These are phyloP conservation scores for Aleiodes alternator DNA, from an alignment of 2,888 invertebrate genomes.

Conservation along the genomic window DNA sequence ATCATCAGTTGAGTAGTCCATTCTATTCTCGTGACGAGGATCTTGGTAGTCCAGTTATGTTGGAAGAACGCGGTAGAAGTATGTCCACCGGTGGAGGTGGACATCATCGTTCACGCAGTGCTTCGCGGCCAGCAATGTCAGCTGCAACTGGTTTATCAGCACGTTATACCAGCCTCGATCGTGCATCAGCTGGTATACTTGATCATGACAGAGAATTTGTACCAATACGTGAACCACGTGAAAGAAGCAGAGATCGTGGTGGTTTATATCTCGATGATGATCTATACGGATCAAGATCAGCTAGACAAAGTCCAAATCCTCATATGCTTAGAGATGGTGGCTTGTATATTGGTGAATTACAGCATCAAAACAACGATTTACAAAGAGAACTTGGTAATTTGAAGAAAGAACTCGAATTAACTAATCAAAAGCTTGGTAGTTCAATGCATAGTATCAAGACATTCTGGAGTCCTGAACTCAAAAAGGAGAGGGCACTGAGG, in stretches of 20 bases:
- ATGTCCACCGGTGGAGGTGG: conserved; percentile 79
- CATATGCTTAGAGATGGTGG: conserved; percentile 80
- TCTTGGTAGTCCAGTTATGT: conserved; percentile 90
- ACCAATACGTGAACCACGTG: conserved; percentile 86
- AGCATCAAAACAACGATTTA: conserved; percentile 95
- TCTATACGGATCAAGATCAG: conserved; percentile 81
- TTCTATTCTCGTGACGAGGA: conserved; percentile 82
- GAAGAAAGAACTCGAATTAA: conserved; percentile 95
- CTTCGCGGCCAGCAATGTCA: conserved; percentile 82
- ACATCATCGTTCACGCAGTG: conserved; percentile 87
- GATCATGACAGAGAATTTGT: conserved; percentile 92
- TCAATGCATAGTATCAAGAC: conserved; percentile 99
- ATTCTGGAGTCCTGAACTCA: conserved; percentile 99
- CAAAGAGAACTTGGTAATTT: conserved; percentile 94
- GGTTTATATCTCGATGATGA: conserved; percentile 84
- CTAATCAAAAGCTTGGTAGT: conserved; percentile 97
- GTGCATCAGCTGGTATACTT: conserved; percentile 81
- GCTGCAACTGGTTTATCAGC: conserved; percentile 74
- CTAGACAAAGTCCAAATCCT: conserved; percentile 84
- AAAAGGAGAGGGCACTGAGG: conserved; percentile 96
- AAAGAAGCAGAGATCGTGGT: conserved; percentile 81
- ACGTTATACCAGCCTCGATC: conserved; percentile 84
- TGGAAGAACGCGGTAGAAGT: conserved; percentile 83
- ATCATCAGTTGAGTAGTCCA: conserved; percentile 76
- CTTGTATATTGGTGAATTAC: conserved; percentile 89